Percentiles rank a stretch among this genome's conserved stretches.
These are phyloP conservation scores for Cervus canadensis DNA, from an alignment of 2,113 vertebrate genomes.

Conservation along the genomic window DNA sequence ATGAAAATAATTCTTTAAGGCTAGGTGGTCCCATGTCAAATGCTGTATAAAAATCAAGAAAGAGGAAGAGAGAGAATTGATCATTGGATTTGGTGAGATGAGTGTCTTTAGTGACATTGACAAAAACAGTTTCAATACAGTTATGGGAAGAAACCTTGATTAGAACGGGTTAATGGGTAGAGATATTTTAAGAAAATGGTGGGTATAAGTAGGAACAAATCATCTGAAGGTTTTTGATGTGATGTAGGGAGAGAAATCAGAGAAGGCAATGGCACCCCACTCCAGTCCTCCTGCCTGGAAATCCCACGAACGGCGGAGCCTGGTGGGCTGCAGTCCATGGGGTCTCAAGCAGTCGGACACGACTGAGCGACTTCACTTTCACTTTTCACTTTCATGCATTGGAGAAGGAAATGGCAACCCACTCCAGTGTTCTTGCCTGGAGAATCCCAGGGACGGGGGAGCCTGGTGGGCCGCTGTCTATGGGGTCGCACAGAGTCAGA, in stretches of 20 bases:
- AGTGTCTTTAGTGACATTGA: not conserved
- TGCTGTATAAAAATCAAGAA: not conserved
- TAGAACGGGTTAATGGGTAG: not conserved
- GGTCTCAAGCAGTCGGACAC: too few relatives aligned
- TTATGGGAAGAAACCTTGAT: not conserved
- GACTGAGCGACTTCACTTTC: too few relatives aligned
- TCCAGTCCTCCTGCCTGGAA: too few relatives aligned
- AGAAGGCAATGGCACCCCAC: too few relatives aligned
- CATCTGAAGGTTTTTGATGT: not conserved
- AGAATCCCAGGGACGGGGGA: too few relatives aligned
- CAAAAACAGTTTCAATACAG: not conserved
- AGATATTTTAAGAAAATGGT: not conserved
- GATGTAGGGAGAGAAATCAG: not conserved
- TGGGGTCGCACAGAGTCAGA: too few relatives aligned
- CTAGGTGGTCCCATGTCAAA: not conserved
- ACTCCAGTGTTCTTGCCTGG: too few relatives aligned
- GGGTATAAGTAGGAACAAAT: not conserved
- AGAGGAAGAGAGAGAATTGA: not conserved
- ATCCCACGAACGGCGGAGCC: too few relatives aligned
- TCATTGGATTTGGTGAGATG: not conserved
- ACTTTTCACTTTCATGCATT: too few relatives aligned
- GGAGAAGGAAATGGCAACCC: too few relatives aligned
- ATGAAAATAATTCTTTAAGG: not conserved
- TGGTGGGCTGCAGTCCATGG: too few relatives aligned
- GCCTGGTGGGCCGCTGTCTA: too few relatives aligned